Conservation (phyloP, 2,888 invertebrate genomes). For the Taenaris catops region DNA sequence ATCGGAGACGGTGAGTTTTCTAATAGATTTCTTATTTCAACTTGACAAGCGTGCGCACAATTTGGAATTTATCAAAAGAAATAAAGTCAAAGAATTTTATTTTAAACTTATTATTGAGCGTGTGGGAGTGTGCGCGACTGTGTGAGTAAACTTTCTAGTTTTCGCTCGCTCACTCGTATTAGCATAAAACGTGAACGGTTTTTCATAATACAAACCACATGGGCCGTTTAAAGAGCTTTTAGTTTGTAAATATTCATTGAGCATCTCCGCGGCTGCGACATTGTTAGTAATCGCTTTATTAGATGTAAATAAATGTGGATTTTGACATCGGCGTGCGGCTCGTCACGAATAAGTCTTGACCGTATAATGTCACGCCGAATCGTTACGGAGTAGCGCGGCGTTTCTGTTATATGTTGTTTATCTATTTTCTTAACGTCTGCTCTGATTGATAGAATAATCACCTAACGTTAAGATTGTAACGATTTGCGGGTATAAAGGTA, state of each 20-base stretch:
- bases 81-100: too few species aligned
- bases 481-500: too few species aligned
- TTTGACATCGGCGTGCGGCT: conserved; percentile 34
- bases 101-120: too few species aligned
- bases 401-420: background rate
- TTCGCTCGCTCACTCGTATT: conserved; percentile 70
- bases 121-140: conserved; percentile 38
- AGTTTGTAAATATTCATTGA: conserved; percentile 63
- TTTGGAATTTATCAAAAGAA: too few species aligned
- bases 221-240: conserved; percentile 57
- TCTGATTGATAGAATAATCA: background rate
- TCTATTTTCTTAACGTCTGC: background rate
- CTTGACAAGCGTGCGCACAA: too few species aligned
- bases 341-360: conserved; percentile 30
- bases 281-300: conserved; percentile 59
- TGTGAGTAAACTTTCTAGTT: conserved; percentile 76
- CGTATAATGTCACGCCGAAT: too few species aligned
- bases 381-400: background rate
- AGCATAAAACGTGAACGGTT: conserved; percentile 78
- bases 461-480: too few species aligned
- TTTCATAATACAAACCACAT: conserved; percentile 74
- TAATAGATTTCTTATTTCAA: too few species aligned
- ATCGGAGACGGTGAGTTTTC: conserved; percentile 62
- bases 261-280: conserved; percentile 45
- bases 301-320: conserved; percentile 49